Base-by-base conservation (phyloP, 1,140 invertebrate species). In the Andrena cerasifolii region DNA sequence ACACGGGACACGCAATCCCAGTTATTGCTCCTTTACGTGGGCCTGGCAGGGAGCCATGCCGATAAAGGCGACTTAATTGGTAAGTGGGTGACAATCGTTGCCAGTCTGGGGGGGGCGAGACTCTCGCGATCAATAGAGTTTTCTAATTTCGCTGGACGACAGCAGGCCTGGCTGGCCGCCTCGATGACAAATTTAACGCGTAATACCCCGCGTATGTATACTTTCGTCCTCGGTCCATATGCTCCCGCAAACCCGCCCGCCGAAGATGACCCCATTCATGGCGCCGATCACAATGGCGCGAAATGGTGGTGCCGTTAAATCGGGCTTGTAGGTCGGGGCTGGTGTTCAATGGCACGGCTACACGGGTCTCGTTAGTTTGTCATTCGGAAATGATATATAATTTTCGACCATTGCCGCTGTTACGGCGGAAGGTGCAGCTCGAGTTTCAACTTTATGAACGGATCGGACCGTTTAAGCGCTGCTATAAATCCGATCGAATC, bases 351-450 rank as follows among this genome's bases (percentile, higher is more conserved):
- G 72, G 67, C 45, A 77, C 53, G 51, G 53, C 26, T 63, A 31
- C 43, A 31, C 65, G 24, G 28, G 61, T 63, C 82, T 84, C 82
- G 82, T 84, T 84, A 84, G 72, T 66, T 66, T 80, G 82, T 84
- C 83, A 79, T 72, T 84, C 67, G 65, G 61, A 63, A 77, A 80
- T 80, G 83, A 84, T 84, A 79, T 80, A 84, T 77, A 80, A 84
- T 84, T 84, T 77, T 36, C 47, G 43, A 83, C 54, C 47, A 43
- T 75, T 31, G 49, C 40, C 16, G 49, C 31, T 12, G 68, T 67
- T 75, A 62, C 54, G 24, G 71, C 51, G 86, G 91, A 89, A 86
- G 66, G 26, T 67, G 77, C 53, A 75, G 83, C 26, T 72, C 40
- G 53, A 74, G 73, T 54, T 36, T 26, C 40, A n/a, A 36, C 51